Evolutionary conservation across 1,140 invertebrate species (phyloP), one percentile per base, ranked within the genome.

Genomic region (Phymastichus coffea): DNA sequence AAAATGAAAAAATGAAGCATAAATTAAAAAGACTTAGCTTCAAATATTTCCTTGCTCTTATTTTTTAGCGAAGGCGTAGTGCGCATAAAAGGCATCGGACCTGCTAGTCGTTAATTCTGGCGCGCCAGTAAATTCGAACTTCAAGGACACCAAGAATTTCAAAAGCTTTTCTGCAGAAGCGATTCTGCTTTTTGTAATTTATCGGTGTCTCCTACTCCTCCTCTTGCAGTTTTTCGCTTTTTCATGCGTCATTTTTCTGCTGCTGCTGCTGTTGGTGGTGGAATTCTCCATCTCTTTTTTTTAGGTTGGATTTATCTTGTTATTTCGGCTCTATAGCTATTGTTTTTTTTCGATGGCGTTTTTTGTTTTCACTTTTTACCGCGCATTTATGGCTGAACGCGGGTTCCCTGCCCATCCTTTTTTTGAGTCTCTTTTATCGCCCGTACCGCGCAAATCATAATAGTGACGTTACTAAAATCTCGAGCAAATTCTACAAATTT

Each of bases 161-260:
- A 64, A 60, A 60, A 63, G 56, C 61, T 60, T 63, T 61, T 61
- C 55, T 61, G 52, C 30, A 61, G 25, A 61, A 56, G 23, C 52
- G 35, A 61, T 56, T 51, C 33, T 38, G 26, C 60, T 69, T 63
- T 66, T 62, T 60, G 61, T 69, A 69, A 69, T 71, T 68, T 68
- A 68, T 66, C 60, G 61, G 51, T 60, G 49, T 62, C 59, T 63
- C 61, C 46, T 15, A 62, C 61, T 41, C 43, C 58, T 62, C 60
- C 63, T 64, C 66, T 61, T 58, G n/a, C 41, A 38, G 19, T 38
- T 43, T 30, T 46, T 46, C 19, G 1, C 38, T 15, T 15, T 12
- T 44, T 49, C 22, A 9, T 52, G 23, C 40, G 43, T 40, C 33
- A 30, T 51, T 40, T 22, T 33, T 30, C 28, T 26, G 23, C 23